Conservation (phyloP, 2,113 vertebrate species). For the Periophthalmodon schlosseri region DNA sequence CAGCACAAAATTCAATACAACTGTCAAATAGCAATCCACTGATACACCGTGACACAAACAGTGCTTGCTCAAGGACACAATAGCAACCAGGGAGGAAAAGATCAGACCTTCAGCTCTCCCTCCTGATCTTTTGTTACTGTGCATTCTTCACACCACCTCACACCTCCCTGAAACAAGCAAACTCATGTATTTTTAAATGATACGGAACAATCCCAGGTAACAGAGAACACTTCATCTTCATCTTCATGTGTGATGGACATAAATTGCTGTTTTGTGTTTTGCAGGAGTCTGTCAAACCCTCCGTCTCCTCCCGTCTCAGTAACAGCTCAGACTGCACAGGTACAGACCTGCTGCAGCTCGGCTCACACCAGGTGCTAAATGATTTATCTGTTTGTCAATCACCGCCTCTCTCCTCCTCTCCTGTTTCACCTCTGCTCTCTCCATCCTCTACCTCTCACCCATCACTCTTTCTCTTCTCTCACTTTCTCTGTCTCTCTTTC, state of each 20-base stretch:
- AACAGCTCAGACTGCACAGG: not conserved
- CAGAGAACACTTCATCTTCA: not conserved
- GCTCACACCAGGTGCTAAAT: slow-evolving; percentile 45
- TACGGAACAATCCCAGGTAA: not conserved
- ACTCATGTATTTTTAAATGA: not conserved
- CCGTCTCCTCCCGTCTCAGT: not conserved
- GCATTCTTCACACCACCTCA: not conserved
- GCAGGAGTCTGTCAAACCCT: not conserved
- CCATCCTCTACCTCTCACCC: not conserved
- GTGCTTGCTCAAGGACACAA: not conserved
- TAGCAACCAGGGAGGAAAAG: not conserved
- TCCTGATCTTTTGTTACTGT: too few species aligned
- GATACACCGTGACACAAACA: too few species aligned
- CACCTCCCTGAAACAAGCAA: not conserved
- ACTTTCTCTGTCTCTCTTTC: too few species aligned
- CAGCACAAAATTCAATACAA: too few species aligned
- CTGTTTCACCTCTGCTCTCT: not conserved
- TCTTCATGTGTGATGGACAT: not conserved
- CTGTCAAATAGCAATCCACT: not conserved
- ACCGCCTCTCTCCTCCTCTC: slow-evolving; percentile 7
- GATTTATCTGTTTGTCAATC: slow-evolving; percentile 61
- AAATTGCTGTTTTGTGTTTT: slow-evolving; percentile 2
- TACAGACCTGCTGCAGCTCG: not conserved
- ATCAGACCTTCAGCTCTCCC: not conserved
- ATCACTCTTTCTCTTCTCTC: not conserved